Base-by-base conservation (phyloP, 64 coral and sea anemone species). In the Actinia tenebrosa region DNA sequence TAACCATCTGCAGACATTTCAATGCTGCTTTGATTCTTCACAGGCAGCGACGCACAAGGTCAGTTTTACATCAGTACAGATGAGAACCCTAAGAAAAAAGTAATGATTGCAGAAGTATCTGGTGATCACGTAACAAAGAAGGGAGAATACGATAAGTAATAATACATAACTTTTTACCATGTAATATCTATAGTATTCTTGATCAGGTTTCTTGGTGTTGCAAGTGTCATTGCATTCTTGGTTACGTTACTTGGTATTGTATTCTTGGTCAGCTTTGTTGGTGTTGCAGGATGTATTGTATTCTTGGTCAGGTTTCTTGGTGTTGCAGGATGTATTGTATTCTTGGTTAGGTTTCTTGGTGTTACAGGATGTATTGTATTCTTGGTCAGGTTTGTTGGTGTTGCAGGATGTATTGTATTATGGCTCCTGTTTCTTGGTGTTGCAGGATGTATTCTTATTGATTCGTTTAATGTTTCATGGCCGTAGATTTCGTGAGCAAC, bases 401-500 rank as follows among this genome's bases (percentile, higher is more conserved):
- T 50, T 50, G 47, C 3, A 50, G 47, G 47, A 50, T 50, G 47
- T 50, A 50, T 50, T 50, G 47, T 50, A 50, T 50, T 37, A 0
- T 37, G 0, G 30, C 1, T 37, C 30, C 30, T 0, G 30, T 37
- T 37, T 50, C 47, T 50, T 50, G 47, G 47, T 50, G 47, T 50
- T 50, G 47, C 47, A 50, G 47, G 47, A 50, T 50, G 47, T 50
- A 50, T 50, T 50, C 47, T 50, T 50, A 50, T 50, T 50, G 8
- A 79, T 26, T 79, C 26, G 37, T 37, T 14, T 79, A 50, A 5
- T 50, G 47, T 46, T 47, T 79, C 18, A n/a, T 91, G 55, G 53
- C 44, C 56, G 5, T 26, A 98, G 95, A 56, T 93, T 87, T 44
- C 92, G 88, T 45, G 90, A 91, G 47, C 96, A 98, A 66, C 16